These are phyloP conservation scores for Geodia barretti DNA, from an alignment of 37 sponge, comb jelly and placozoan species.

Conservation along the genomic window DNA sequence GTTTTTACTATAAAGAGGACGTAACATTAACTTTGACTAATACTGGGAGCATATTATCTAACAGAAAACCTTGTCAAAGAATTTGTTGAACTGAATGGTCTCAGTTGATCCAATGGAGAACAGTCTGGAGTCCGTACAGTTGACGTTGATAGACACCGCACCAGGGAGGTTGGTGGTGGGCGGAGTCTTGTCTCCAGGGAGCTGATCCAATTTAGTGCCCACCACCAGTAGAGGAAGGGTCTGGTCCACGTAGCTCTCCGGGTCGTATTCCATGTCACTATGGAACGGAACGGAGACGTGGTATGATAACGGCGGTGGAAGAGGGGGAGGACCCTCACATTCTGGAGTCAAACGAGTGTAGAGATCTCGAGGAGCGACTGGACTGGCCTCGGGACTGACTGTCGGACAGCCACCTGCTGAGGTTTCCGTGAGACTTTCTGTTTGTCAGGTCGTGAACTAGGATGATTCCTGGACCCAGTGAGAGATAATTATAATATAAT, in stretches of 20 bases:
- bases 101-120: constrained; percentile 66
- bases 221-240: constrained; percentile 83
- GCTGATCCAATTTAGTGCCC: constrained; percentile 74
- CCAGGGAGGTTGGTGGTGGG: constrained; percentile 28
- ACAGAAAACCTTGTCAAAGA: constrained; percentile 90
- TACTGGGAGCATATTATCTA: no score
- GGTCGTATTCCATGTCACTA: constrained; percentile 71
- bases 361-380: neutral
- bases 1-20: no score
- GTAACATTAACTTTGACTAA: no score
- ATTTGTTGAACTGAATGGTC: constrained; percentile 64
- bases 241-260: constrained; percentile 77
- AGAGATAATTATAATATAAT: neutral
- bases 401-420: constrained; percentile 86
- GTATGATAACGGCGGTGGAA: no score
- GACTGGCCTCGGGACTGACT: neutral
- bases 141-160: constrained; percentile 54
- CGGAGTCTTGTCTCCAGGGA: neutral
- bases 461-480: constrained; percentile 87
- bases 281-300: neutral
- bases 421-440: constrained; percentile 87
- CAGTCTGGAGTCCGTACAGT: constrained; percentile 61
- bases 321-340: neutral
- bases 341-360: neutral
- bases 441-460: constrained; percentile 97